Percentiles rank a stretch among this genome's conserved stretches.
Evolutionary conservation across 2,888 invertebrate genomes (phyloP).

Genomic region (Nebria brevicollis): DNA sequence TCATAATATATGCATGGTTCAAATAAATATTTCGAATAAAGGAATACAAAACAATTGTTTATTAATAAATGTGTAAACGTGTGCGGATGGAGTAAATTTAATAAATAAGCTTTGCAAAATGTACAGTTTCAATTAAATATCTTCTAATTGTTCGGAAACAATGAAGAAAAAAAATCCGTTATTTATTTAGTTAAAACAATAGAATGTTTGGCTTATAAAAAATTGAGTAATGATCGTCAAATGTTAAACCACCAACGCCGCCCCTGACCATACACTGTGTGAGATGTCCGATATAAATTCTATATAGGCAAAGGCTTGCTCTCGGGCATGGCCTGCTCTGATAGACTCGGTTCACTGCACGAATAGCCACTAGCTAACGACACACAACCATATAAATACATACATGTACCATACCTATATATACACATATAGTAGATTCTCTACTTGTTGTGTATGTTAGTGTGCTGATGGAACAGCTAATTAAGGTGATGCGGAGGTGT

Average conservation of each 20-base stretch:
- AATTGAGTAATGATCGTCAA: not conserved
- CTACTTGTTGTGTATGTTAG: not conserved
- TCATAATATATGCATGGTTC: no score
- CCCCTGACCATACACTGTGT: constrained; percentile 3
- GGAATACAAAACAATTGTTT: no score
- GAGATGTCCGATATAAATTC: constrained; percentile 13
- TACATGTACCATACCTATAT: not conserved
- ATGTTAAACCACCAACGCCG: not conserved
- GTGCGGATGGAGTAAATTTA: no score
- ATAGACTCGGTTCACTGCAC: constrained; percentile 23
- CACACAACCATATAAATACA: not conserved
- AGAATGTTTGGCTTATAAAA: not conserved
- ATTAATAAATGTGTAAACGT: no score
- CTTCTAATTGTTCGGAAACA: not conserved
- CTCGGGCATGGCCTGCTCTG: constrained; percentile 22
- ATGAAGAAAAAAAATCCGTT: constrained; percentile 1
- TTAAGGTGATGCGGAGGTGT: constrained; percentile 22
- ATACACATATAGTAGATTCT: not conserved
- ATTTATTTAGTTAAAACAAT: not conserved
- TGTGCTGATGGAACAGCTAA: constrained; percentile 17
- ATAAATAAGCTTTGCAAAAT: not conserved
- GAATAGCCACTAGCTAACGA: constrained; percentile 18
- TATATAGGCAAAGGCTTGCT: constrained; percentile 8
- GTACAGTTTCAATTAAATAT: not conserved
- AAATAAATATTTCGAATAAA: no score